phyloP scores from a whole-genome alignment of 2,113 vertebrate genomes.

The Stegostoma tigrinum region DNA sequence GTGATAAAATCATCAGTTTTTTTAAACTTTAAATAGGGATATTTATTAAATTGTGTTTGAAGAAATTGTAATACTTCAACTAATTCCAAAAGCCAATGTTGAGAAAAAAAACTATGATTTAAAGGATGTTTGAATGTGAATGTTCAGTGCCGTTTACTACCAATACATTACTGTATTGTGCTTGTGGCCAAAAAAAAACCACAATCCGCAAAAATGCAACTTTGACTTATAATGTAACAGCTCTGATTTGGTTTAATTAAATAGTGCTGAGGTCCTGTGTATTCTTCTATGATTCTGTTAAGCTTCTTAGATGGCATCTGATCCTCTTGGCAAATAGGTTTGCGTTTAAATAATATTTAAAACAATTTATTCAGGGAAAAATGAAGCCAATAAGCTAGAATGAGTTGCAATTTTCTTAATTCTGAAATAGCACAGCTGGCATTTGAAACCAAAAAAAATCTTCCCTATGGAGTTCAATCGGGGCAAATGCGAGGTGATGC shows the following conservation, averaged over 20 bases:
- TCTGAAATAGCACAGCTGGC: conserved; percentile 4
- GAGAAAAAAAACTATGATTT: not conserved
- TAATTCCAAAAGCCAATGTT: not conserved
- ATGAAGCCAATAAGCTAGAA: not conserved
- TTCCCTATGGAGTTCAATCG: too few relatives aligned
- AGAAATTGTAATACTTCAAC: not conserved
- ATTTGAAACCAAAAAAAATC: not conserved
- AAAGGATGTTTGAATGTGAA: not conserved
- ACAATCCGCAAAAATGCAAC: not conserved
- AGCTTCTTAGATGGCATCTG: conserved; percentile 4
- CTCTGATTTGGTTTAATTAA: not conserved
- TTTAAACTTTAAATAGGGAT: not conserved
- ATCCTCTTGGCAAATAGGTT: not conserved
- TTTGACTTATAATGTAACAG: not conserved
- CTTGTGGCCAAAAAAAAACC: not conserved
- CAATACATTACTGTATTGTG: not conserved
- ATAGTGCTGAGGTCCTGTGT: not conserved
- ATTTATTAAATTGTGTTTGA: not conserved
- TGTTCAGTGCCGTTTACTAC: not conserved
- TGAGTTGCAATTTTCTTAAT: not conserved
- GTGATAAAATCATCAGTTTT: not conserved
- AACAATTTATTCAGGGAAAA: not conserved
- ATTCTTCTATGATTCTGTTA: conserved; percentile 1
- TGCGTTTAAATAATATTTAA: not conserved
- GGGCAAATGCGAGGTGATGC: too few relatives aligned